Evolutionary conservation across 2,113 vertebrate species (phyloP), one percentile per base, ranked within the genome.

Genomic region (Hippocampus zosterae): DNA sequence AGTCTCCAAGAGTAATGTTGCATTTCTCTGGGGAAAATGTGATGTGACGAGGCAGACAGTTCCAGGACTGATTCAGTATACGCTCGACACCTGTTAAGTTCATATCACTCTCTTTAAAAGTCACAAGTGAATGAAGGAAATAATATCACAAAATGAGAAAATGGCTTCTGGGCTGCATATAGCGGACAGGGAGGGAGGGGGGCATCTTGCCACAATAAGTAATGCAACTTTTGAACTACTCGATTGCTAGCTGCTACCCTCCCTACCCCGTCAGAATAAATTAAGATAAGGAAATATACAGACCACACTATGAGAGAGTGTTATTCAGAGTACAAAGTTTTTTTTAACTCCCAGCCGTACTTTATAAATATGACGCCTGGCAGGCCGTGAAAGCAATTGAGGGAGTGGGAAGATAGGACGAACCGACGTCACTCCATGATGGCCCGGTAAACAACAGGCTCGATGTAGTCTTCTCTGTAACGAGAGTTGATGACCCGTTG

Each of bases 401-500:
- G 19, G 15, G 27, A 29, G 21, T 10, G 7, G 10, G 18, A 21
- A 15, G 25, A n/a, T 29, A 23, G 27, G 8, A 46, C 21, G 61
- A 23, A 0, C 7, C 4, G 25, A 33, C 2, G n/a, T 93, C 91
- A 99, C 85, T 99, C 97, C 96, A 99, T 96, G 92, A 99, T 97
- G 89, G 96, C 91, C 79, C 95, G 89, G 92, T 98, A 99, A 42
- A 99, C 81, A 0, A 94, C 91, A 1, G 97, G 97, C 77, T 99
- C 96, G 1, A 99, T 94, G 82, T 95, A 99, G 88, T 98, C 97
- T 79, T 95, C 97, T 71, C 94, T 91, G 91, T 99, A 99, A 52
- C 95, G 93, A 2, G 96, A 98, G 92, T 98, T 98, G 90, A 98
- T 93, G 72, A 98, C 95, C 44, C 97, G 92, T 29, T 99, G 97